Evolutionary conservation across 2,797 vertebrate genomes (phyloP).

Genomic region (Oreochromis mossambicus): DNA sequence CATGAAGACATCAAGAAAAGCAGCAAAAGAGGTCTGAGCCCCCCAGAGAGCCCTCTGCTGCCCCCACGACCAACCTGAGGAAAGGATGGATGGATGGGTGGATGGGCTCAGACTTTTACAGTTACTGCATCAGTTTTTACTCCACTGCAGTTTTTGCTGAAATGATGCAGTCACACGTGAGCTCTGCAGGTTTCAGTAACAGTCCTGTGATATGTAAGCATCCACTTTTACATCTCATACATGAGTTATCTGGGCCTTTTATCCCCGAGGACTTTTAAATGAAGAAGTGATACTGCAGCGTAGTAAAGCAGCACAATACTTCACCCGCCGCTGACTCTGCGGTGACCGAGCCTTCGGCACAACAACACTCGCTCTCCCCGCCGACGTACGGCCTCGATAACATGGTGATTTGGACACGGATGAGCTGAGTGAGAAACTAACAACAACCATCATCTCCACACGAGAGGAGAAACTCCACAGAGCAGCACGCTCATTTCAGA

Average conservation of each 20-base stretch:
- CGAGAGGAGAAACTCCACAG: not conserved
- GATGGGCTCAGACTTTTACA: not conserved
- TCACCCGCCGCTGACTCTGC: fast-evolving
- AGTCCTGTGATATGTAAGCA: not conserved
- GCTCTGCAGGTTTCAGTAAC: not conserved
- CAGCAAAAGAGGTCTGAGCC: not conserved
- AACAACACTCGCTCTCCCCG: not conserved
- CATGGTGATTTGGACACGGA: not conserved
- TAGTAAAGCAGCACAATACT: not conserved
- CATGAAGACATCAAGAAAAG: fast-evolving
- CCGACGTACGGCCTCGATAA: not conserved
- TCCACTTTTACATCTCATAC: not conserved
- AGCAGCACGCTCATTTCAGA: not conserved
- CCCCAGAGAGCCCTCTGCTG: not conserved
- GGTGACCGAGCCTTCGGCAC: not conserved
- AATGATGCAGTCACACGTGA: not conserved
- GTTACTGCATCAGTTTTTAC: not conserved
- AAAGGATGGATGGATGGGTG: fast-evolving
- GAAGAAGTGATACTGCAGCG: not conserved
- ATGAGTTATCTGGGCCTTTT: not conserved
- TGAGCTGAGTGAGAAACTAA: fast-evolving
- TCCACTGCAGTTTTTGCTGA: not conserved
- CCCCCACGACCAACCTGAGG: fast-evolving
- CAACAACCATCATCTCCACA: no score
- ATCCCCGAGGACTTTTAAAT: not conserved